Evolutionary conservation across 1,140 invertebrate genomes (phyloP).

Genomic region (Sitodiplosis mosellana): DNA sequence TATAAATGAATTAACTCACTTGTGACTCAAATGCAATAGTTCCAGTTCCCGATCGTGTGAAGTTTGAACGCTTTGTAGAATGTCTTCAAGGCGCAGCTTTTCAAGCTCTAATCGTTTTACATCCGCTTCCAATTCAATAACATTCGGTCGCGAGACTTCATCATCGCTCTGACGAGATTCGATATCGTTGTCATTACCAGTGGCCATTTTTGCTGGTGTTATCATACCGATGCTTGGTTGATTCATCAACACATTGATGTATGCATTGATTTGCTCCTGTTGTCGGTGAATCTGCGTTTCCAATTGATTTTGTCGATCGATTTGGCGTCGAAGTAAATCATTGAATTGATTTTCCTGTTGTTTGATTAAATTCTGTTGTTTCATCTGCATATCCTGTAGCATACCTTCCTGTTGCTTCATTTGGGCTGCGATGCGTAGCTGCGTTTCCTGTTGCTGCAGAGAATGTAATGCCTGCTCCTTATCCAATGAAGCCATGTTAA

Average conservation of each 20-base stretch:
- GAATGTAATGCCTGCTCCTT: conserved; percentile 24
- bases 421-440: conserved; percentile 27
- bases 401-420: conserved; percentile 30
- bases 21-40: conserved; percentile 29
- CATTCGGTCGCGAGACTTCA: conserved; percentile 7
- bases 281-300: conserved; percentile 29
- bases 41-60: conserved; percentile 29
- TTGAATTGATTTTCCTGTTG: conserved; percentile 29
- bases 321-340: conserved; percentile 25
- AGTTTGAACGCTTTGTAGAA: conserved; percentile 19
- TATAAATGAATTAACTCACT: conserved; percentile 25
- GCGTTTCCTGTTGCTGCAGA: conserved; percentile 29
- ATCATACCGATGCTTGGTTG: conserved; percentile 12
- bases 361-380: conserved; percentile 24
- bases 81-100: conserved; percentile 22
- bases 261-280: conserved; percentile 31
- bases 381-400: conserved; percentile 26
- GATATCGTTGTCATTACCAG: neutral
- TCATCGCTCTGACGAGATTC: conserved; percentile 2
- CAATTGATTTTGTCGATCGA: conserved; percentile 28
- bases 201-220: neutral
- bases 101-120: conserved; percentile 24
- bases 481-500: conserved; percentile 14
- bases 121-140: conserved; percentile 19
- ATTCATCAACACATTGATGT: conserved; percentile 27